Base-by-base conservation (phyloP, 2,888 invertebrate genomes). In the Ophion obscuratus region DNA sequence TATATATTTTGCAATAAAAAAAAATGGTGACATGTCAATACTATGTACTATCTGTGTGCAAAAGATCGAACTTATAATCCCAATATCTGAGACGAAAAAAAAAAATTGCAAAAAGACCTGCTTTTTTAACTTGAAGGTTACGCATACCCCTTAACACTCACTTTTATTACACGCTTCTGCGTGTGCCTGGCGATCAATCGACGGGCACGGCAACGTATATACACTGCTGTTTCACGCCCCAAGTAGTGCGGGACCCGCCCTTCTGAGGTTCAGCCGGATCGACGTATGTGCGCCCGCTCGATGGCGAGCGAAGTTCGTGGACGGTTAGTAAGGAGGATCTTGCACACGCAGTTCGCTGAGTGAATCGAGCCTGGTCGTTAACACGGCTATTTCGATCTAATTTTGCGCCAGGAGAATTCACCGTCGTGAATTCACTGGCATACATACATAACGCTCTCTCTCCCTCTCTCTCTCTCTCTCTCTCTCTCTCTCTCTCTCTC, bases 341-440 rank as follows among this genome's bases (percentile, higher is more conserved):
- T 62, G 64, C 70, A 79, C 44, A 74, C 61, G 27, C 61, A 59
- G 61, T 61, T 68, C 36, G 61, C 76, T 62, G 64, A 68, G 70
- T 64, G 70, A 82, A 82, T 82, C 40, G 61, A 76, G 76, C 40
- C 62, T 40, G 62, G 70, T 70, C 71, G 76, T 59, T 77, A 75
- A 75, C 75, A 53, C 70, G 62, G 71, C 66, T 57, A 77, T 71
- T 71, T 71, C 71, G 75, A 81, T 82, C 77, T 71, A 44, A 82
- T 82, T 82, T 74, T 27, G 14, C 36, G 62, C 62, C 36, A 24
- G 47, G 36, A 20, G 36, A 71, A 64, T 40, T 83, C 73, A 62
- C 47, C 53, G 47, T 57, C 59, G 53, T 9, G 24, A 36, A 78
- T 31, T 57, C 31, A 14, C 20, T 17, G 36, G 20, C 20, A 66